These are phyloP conservation scores for Dasyornis broadbenti DNA, from an alignment of 2,113 vertebrate species.

Conservation along the genomic window DNA sequence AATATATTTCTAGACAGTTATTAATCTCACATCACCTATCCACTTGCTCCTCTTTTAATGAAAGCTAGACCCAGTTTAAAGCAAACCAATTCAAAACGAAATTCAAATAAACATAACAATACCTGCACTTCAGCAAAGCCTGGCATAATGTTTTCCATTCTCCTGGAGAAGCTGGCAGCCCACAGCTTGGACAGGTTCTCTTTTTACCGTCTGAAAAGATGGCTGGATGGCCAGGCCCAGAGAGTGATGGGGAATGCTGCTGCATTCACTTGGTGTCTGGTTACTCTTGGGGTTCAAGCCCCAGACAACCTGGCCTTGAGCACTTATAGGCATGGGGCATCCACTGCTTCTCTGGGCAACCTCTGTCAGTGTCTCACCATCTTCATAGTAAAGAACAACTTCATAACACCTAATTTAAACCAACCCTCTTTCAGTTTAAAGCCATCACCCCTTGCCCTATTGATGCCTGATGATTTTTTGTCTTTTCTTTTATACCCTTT, in stretches of 20 bases:
- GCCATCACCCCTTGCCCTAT: not conserved
- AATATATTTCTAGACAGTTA: not conserved
- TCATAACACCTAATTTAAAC: not conserved
- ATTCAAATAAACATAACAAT: not conserved
- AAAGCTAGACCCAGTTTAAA: not conserved
- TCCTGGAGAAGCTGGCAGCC: not conserved
- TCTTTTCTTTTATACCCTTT: too few species aligned
- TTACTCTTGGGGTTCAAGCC: not conserved
- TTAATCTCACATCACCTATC: not conserved
- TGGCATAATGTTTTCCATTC: not conserved
- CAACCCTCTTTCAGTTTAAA: not conserved
- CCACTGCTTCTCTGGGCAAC: not conserved
- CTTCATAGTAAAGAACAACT: not conserved
- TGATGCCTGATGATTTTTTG: too few species aligned
- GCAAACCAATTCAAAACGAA: not conserved
- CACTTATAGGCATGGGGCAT: too few species aligned
- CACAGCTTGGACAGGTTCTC: not conserved
- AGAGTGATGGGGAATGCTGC: not conserved
- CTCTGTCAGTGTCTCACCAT: not conserved
- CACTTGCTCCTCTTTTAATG: not conserved
- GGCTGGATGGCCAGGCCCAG: not conserved
- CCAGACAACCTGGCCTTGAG: not conserved
- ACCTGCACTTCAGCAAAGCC: not conserved
- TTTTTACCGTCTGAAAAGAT: not conserved
- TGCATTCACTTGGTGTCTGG: rapidly evolving